Percentiles rank a stretch among this genome's conserved stretches.
Conservation (phyloP, 2,113 vertebrate genomes). For the Xenopus borealis region DNA sequence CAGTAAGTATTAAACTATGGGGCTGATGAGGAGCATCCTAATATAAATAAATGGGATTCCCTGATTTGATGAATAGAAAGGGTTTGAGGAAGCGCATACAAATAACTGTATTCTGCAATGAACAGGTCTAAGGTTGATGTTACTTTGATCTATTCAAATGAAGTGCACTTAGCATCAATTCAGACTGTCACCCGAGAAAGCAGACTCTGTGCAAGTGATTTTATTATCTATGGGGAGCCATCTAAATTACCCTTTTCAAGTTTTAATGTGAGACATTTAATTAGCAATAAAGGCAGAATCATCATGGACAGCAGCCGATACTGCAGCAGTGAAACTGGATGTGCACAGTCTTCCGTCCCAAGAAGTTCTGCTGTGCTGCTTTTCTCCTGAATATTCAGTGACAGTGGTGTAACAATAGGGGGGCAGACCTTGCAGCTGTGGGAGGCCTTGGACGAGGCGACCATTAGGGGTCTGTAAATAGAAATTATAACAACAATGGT, state of each 20-base stretch:
- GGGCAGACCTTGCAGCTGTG: too few species aligned
- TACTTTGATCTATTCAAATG: conserved; percentile 46
- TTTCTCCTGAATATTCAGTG: conserved; percentile 18
- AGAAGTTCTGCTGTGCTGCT: neutral
- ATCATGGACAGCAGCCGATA: conserved; percentile 18
- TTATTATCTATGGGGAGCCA: conserved; percentile 47
- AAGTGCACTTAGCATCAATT: conserved; percentile 47
- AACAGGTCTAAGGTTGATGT: conserved; percentile 26
- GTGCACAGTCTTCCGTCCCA: conserved; percentile 9
- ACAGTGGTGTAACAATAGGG: neutral
- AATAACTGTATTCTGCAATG: conserved; percentile 14
- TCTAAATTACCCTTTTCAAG: conserved; percentile 48
- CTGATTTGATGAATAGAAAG: conserved; percentile 16
- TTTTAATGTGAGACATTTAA: conserved; percentile 47
- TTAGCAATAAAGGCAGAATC: conserved; percentile 43
- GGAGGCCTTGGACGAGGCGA: too few species aligned
- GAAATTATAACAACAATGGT: too few species aligned
- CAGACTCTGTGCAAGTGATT: conserved; percentile 44
- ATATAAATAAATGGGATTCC: conserved; percentile 17
- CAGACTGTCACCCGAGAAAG: conserved; percentile 33
- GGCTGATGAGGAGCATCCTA: too few species aligned
- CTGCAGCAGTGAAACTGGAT: conserved; percentile 18
- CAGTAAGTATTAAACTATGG: too few species aligned
- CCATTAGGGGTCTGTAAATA: too few species aligned
- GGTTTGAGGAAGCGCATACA: conserved; percentile 13